phyloP scores from a whole-genome alignment of 2,113 vertebrate genomes.

The Corythoichthys intestinalis region DNA sequence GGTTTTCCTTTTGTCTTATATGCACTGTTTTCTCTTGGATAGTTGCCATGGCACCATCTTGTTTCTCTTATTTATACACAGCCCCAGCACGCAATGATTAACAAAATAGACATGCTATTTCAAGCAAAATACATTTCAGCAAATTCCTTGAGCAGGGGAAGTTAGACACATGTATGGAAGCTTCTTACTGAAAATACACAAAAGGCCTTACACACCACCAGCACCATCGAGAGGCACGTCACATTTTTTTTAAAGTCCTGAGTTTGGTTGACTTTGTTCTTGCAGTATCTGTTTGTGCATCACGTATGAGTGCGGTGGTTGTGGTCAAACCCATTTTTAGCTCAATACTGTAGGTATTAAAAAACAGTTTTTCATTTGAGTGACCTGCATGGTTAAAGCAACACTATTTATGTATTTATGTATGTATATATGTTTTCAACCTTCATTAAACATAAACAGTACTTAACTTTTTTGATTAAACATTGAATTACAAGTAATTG shows the following conservation, averaged over 20 bases:
- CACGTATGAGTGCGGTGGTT: conserved; percentile 29
- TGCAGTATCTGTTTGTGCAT: conserved; percentile 36
- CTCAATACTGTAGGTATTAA: conserved; percentile 22
- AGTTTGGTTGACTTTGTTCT: conserved; percentile 60
- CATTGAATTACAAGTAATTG: no score
- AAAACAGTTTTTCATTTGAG: conserved; percentile 11
- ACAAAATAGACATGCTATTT: conserved; percentile 5
- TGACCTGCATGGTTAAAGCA: background rate
- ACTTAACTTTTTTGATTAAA: no score
- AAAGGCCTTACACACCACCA: conserved; percentile 4
- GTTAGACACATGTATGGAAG: conserved; percentile 6
- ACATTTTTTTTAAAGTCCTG: conserved; percentile 41
- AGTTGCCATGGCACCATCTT: background rate
- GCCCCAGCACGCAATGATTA: background rate
- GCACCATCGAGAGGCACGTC: conserved; percentile 20
- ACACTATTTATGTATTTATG: no score
- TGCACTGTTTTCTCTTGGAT: background rate
- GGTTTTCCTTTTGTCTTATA: background rate
- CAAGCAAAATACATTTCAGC: conserved; percentile 9
- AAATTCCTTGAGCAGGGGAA: conserved; percentile 21
- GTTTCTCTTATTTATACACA: background rate
- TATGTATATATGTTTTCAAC: no score
- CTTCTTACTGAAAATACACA: background rate
- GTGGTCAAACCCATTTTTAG: conserved; percentile 40
- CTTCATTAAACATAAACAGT: no score